These are phyloP conservation scores for Mandrillus leucophaeus DNA, from an alignment of 2,113 vertebrate genomes.

Conservation along the genomic window DNA sequence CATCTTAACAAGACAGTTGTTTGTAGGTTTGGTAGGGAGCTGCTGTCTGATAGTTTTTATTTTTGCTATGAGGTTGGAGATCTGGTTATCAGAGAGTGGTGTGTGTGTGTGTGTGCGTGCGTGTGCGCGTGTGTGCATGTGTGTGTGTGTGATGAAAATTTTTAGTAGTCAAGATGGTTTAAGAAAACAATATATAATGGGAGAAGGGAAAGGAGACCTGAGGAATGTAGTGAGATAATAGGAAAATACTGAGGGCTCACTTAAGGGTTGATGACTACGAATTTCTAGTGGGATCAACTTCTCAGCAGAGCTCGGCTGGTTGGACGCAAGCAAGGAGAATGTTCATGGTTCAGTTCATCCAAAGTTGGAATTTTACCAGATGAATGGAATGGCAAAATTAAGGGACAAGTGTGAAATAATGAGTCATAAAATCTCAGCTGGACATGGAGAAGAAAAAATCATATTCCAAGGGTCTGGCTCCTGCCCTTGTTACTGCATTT, in stretches of 20 bases:
- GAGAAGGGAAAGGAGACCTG: background rate
- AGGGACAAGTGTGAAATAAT: background rate
- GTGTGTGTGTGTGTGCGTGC: background rate
- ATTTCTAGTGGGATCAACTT: conserved; percentile 17
- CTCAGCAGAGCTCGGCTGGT: background rate
- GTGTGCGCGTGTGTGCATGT: background rate
- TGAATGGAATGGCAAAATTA: background rate
- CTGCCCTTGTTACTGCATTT: background rate
- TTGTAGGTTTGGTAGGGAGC: background rate
- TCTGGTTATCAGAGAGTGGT: background rate
- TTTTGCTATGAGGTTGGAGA: conserved; percentile 14
- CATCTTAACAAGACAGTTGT: conserved; percentile 14
- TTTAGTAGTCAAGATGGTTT: conserved; percentile 13
- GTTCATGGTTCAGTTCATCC: background rate
- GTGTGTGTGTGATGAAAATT: background rate
- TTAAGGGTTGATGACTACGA: background rate
- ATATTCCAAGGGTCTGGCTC: background rate
- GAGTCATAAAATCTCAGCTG: background rate
- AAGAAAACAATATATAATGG: background rate
- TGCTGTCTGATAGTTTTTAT: background rate
- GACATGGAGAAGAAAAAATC: background rate
- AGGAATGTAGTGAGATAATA: background rate
- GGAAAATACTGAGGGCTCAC: background rate
- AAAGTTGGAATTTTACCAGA: background rate
- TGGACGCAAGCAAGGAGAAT: background rate